Conservation (phyloP, 2,113 vertebrate genomes). For the Tragelaphus imberbis region DNA sequence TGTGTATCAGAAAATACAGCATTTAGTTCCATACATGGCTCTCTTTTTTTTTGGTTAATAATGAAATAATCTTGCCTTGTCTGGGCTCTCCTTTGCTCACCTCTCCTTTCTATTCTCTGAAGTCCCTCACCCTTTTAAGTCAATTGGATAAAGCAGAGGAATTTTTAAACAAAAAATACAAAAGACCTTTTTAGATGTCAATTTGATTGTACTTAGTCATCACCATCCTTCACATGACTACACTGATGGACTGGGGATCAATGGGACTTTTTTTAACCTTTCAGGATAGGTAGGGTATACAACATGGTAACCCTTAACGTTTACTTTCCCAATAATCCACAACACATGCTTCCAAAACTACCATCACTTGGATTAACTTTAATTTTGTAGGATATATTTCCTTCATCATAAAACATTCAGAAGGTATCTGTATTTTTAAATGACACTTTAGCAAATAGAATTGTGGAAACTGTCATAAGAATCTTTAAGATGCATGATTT, state of each 20-base stretch:
- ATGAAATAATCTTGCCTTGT: background rate
- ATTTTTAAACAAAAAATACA: background rate
- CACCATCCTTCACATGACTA: background rate
- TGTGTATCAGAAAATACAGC: background rate
- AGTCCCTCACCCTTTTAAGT: background rate
- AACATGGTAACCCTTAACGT: background rate
- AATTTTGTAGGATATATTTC: background rate
- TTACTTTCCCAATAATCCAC: background rate
- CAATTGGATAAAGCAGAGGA: background rate
- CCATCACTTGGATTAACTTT: background rate
- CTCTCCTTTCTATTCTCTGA: background rate
- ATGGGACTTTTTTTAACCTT: background rate
- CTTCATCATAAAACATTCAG: background rate
- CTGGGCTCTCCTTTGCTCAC: background rate
- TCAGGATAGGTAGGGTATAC: background rate
- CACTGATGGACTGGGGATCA: background rate
- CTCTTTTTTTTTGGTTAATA: background rate
- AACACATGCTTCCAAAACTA: background rate
- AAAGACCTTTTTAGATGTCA: background rate
- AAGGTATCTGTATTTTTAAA: background rate
- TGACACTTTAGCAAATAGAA: background rate
- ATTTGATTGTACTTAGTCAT: background rate
- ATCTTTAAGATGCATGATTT: background rate
- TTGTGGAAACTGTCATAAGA: background rate
- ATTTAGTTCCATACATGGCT: background rate